phyloP scores from a whole-genome alignment of 2,888 invertebrate species.

The Andrena praecox region DNA sequence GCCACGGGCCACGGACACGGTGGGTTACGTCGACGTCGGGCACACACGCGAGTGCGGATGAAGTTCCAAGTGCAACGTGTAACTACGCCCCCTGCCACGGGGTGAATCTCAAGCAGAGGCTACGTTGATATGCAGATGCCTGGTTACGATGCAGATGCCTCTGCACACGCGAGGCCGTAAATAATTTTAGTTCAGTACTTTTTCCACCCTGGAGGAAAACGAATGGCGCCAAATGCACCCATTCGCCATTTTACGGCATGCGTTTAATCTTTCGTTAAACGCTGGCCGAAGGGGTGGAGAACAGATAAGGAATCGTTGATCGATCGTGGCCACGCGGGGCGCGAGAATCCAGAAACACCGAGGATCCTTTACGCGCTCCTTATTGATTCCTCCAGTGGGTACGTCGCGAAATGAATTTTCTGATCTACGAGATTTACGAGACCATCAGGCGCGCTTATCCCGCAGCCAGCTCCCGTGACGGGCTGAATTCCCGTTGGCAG shows the following conservation, averaged over 20 bases:
- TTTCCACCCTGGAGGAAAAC: background rate
- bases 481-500: background rate
- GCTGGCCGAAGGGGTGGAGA: background rate
- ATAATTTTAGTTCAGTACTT: conserved; percentile 11
- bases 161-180: background rate
- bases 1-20: conserved; percentile 29
- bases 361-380: background rate
- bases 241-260: conserved; percentile 1
- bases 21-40: conserved; percentile 34
- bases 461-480: background rate
- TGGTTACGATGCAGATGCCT: conserved; percentile 6
- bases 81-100: conserved; percentile 39
- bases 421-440: conserved; percentile 26
- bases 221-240: background rate
- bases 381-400: conserved; percentile 13
- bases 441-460: background rate
- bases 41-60: conserved; percentile 52
- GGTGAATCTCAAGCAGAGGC: conserved; percentile 49
- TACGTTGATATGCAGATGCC: conserved; percentile 41
- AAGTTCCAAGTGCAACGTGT: conserved; percentile 48
- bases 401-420: conserved; percentile 18
- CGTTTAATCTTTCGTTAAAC: conserved; percentile 24
- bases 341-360: background rate
- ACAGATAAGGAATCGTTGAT: background rate
- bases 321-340: background rate